A percentile compares a stretch with the other conserved stretches of the same genome.
These are phyloP conservation scores for Mus pahari DNA, from an alignment of 2,113 vertebrate species.

Conservation along the genomic window DNA sequence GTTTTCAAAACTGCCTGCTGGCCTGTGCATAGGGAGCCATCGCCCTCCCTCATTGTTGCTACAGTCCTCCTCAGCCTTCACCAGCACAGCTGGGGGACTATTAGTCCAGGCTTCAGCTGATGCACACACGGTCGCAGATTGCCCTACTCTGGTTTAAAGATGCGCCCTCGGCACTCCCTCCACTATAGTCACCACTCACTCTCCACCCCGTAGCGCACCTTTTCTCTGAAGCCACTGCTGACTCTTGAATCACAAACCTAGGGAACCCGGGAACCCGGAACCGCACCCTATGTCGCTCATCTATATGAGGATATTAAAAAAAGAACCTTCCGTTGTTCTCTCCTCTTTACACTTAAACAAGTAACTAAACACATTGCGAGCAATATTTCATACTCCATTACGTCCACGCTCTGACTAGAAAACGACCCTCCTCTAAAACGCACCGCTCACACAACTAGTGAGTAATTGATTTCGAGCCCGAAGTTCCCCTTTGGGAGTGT, in stretches of 20 bases:
- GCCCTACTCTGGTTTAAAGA: conserved; percentile 78
- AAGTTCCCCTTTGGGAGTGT: conserved; percentile 54
- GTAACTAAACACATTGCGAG: conserved; percentile 20
- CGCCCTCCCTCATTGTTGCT: conserved; percentile 93
- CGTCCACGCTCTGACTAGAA: neutral
- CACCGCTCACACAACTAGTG: conserved; percentile 16
- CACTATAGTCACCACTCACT: neutral
- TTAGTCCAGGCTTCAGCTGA: conserved; percentile 91
- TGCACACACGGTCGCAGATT: conserved; percentile 68
- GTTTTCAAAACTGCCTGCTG: conserved; percentile 57
- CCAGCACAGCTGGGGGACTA: conserved; percentile 89
- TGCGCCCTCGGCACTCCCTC: conserved; percentile 7
- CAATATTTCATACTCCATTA: conserved; percentile 37
- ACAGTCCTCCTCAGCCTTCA: conserved; percentile 92
- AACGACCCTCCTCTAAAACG: neutral
- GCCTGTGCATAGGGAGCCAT: conserved; percentile 85
- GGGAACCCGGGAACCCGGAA: neutral
- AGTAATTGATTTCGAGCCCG: conserved; percentile 43
- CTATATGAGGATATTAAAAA: neutral
- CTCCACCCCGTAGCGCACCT: neutral
- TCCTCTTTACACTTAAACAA: conserved; percentile 26
- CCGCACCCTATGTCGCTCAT: neutral
- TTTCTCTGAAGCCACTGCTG: neutral
- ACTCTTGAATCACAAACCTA: accelerated
- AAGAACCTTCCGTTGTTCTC: conserved; percentile 51